phyloP scores from a whole-genome alignment of 2,888 invertebrate species.

The Incurvaria masculella region DNA sequence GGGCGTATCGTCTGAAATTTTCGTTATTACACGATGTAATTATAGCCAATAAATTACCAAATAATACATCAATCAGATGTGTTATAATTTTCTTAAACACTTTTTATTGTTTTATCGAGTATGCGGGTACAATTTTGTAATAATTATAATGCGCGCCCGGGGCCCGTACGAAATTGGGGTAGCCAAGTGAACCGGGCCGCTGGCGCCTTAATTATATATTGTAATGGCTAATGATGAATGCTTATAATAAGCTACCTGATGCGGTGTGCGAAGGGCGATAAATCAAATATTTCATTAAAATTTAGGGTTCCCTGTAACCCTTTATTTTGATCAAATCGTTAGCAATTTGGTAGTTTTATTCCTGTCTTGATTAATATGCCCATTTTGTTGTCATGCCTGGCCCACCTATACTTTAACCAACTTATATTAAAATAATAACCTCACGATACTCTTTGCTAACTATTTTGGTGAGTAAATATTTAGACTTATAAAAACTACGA shows the following conservation, averaged over 20 bases:
- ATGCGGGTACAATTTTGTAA: slow-evolving; percentile 48
- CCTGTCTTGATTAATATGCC: too few species aligned
- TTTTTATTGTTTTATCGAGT: slow-evolving; percentile 35
- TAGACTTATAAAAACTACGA: too few species aligned
- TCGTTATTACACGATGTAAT: slow-evolving; percentile 55
- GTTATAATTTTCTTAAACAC: slow-evolving; percentile 48
- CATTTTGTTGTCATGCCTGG: too few species aligned
- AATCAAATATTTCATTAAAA: slow-evolving; percentile 58
- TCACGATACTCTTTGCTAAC: too few species aligned
- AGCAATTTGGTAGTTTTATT: too few species aligned
- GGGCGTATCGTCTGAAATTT: not conserved
- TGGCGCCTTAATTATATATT: slow-evolving; percentile 50
- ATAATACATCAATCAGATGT: slow-evolving; percentile 58
- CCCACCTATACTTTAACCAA: too few species aligned
- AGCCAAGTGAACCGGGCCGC: slow-evolving; percentile 41
- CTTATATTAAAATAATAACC: too few species aligned
- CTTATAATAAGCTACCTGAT: slow-evolving; percentile 57
- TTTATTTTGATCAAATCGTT: slow-evolving; percentile 31
- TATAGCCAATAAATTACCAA: slow-evolving; percentile 55
- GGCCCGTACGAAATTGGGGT: slow-evolving; percentile 45
- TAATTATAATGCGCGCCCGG: slow-evolving; percentile 45
- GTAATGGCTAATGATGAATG: slow-evolving; percentile 56
- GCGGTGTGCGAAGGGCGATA: slow-evolving; percentile 43
- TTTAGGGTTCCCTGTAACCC: slow-evolving; percentile 43
- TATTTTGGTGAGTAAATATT: too few species aligned